Evolutionary conservation across 2,797 vertebrate species (phyloP), one percentile per base, ranked within the genome.

Genomic region (Bufotes viridis): DNA sequence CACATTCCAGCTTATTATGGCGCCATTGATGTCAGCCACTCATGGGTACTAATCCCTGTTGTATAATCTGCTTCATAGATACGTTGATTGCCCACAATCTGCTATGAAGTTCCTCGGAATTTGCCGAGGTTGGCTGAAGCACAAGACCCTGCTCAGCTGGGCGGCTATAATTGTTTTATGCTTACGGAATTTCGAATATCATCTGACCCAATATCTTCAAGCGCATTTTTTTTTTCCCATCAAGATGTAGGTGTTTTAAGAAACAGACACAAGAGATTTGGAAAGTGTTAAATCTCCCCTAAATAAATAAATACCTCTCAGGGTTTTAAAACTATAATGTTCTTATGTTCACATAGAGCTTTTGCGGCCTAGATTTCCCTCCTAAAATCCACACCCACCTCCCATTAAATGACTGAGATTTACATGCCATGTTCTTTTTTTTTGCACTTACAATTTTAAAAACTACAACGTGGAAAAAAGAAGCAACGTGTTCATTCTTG

Each of bases 1-100:
- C 86, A 87, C 67, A 87, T 82, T 87, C 79, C 69, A 75, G 67
- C 69, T 82, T 82, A 74, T 58, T 81, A 61, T 22, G 17, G 55
- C 12, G 11, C 69, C n/a, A 82, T 82, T 87, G 86, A 87, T 82
- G 86, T 87, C 70, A 82, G 60, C 80, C 86, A 82, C 3, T 84
- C 75, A 84, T 88, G 82, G 53, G 55, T 63, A 85, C 65, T 72
- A 80, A 85, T 85, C 83, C 72, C 83, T 78, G 22, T 78, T 69
- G 49, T 65, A 57, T 87, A 87, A 82, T 22, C 22, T 82, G 80
- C 7, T 53, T 78, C 72, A 18, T 24, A 83, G 86, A 82, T 69
- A 87, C 78, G 81, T 58, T 87, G 42, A 69, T 65, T 67, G 49
- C 78, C 78, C 29, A 81, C 34, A 65, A 26, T 81, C 80, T 81